phyloP scores from a whole-genome alignment of 2,888 invertebrate species.

The Cataglyphis rosenhaueri region DNA sequence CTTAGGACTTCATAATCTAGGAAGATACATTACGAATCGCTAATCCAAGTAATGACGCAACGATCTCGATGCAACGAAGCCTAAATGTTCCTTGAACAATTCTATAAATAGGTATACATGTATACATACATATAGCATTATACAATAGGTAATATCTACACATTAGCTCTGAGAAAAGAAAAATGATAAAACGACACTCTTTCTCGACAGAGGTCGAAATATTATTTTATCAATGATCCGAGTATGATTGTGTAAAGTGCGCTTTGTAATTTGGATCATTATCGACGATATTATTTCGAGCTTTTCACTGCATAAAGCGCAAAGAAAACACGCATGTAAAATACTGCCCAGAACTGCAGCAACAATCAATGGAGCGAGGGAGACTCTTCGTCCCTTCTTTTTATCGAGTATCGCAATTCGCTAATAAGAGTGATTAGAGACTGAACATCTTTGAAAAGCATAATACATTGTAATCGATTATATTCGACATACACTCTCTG shows the following conservation, averaged over 20 bases:
- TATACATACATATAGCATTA: slow-evolving; percentile 12
- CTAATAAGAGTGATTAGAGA: background rate
- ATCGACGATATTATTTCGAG: background rate
- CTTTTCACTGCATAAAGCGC: background rate
- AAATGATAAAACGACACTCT: slow-evolving; percentile 13
- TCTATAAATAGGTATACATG: slow-evolving; percentile 31
- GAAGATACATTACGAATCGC: background rate
- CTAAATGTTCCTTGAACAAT: slow-evolving; percentile 27
- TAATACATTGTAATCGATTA: slow-evolving; percentile 21
- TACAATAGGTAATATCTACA: slow-evolving; percentile 35
- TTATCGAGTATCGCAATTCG: background rate
- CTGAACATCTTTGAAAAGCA: slow-evolving; percentile 1
- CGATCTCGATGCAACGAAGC: slow-evolving; percentile 16
- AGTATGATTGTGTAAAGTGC: slow-evolving; percentile 20
- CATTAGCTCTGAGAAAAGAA: slow-evolving; percentile 1
- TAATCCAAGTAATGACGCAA: slow-evolving; percentile 10
- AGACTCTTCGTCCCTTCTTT: background rate
- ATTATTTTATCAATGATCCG: background rate
- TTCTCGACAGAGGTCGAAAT: slow-evolving; percentile 18
- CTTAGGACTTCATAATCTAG: slow-evolving; percentile 1
- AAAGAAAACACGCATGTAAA: background rate
- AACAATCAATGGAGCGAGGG: background rate
- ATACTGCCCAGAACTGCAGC: background rate
- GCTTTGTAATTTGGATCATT: slow-evolving; percentile 31
- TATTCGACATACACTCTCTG: background rate